Evolutionary conservation across 2,113 vertebrate species (phyloP), one percentile per base, ranked within the genome.

Genomic region (Benitochromis conjunctus): DNA sequence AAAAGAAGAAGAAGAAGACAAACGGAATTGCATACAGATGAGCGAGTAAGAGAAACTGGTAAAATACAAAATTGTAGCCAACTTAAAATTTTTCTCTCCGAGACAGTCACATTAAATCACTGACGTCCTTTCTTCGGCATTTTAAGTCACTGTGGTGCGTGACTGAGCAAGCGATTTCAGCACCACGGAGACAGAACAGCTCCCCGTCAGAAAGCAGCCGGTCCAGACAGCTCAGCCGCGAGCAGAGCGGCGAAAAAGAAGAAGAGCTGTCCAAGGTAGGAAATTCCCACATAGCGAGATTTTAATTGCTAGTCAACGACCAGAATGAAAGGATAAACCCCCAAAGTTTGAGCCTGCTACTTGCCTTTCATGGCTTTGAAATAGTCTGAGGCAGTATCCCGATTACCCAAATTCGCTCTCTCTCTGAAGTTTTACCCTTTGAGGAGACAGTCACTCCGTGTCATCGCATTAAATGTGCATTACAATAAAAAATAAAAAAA

Each of bases 181-280:
- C 91, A 96, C 95, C 91, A 90, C 71, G 24, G 56, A 51, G 21
- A 64, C 18, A 54, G 93, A 92, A 95, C 93, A 96, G 95, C 94
- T 96, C 94, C 94, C 71, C 77, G 58, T 57, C 82, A 48, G 86
- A 90, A 24, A 90, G 77, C 87, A 81, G 88, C 91, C 81, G 85
- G 79, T 80, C 43, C 83, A 81, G 81, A 84, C 87, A 41, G 88
- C 80, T 66, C 64, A 51, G 86, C 66, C 53, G 81, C 77, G 26
- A 57, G 80, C 54, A 7, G 81, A 78, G 87, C 78, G 62, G 64
- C 54, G 82, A 80, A 55, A 80, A 83, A 58, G 91, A 79, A 77
- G 76, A 86, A 84, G 93, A 94, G 89, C 93, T 95, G 92, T 93
- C 93, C 94, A 85, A 62, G 87, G 92, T 91, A 21, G 14, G 14